Evolutionary conservation across 2,888 invertebrate species (phyloP).

Genomic region (Rhorus exstirpatorius): DNA sequence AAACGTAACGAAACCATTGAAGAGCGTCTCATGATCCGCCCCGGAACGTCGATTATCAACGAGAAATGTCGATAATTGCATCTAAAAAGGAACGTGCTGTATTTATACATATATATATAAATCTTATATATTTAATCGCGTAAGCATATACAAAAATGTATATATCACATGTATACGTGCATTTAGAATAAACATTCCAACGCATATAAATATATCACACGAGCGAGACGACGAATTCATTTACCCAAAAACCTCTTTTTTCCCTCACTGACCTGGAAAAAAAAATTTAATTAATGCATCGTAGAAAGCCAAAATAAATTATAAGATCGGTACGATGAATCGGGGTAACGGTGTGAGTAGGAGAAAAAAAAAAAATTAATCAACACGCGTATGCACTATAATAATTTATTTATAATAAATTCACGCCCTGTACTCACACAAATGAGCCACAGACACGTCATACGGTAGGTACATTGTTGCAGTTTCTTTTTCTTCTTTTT

Average conservation of each 20-base stretch:
- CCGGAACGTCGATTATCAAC: constrained; percentile 20
- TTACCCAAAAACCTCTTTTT: constrained; percentile 18
- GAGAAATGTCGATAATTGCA: constrained; percentile 75
- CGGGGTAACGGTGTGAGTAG: not conserved
- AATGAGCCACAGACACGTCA: constrained; percentile 74
- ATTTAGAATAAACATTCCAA: constrained; percentile 81
- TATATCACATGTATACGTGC: constrained; percentile 49
- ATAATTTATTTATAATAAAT: constrained; percentile 85
- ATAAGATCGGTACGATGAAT: constrained; percentile 15
- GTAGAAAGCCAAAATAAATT: constrained; percentile 42
- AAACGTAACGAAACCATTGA: constrained; percentile 84
- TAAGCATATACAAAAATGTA: constrained; percentile 71
- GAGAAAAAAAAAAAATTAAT: constrained; percentile 64
- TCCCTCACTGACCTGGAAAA: constrained; percentile 51
- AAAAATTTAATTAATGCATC: not conserved
- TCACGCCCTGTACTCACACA: constrained; percentile 76
- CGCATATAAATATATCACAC: constrained; percentile 52
- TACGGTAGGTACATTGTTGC: constrained; percentile 81
- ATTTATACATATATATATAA: constrained; percentile 63
- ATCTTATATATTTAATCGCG: constrained; percentile 55
- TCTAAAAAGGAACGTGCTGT: constrained; percentile 67
- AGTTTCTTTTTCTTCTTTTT: constrained; percentile 71
- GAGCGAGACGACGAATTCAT: constrained; percentile 36
- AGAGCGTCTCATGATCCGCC: constrained; percentile 73
- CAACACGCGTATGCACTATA: constrained; percentile 77